phyloP scores from a whole-genome alignment of 2,888 invertebrate species.

The Nomada hirtipes region DNA sequence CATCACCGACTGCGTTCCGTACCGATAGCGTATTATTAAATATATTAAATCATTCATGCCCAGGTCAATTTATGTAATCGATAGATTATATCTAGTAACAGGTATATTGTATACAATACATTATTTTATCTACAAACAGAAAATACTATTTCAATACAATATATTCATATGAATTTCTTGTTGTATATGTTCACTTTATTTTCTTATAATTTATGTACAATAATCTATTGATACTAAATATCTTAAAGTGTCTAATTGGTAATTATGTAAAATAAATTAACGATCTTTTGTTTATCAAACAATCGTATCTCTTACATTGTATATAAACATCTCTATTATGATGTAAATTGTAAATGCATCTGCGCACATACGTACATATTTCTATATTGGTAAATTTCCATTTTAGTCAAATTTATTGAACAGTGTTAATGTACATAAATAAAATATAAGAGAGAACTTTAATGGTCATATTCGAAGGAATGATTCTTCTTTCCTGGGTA shows the following conservation, averaged over 20 bases:
- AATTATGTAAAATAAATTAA: too few relatives aligned
- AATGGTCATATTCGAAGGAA: conserved; percentile 20
- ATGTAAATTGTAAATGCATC: too few relatives aligned
- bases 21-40: not conserved
- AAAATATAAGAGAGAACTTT: conserved; percentile 9
- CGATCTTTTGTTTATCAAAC: too few relatives aligned
- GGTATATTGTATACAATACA: conserved; percentile 9
- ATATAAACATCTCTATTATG: too few relatives aligned
- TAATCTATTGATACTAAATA: not conserved
- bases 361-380: too few relatives aligned
- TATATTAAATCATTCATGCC: not conserved
- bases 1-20: conserved; percentile 1
- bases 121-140: conserved; percentile 9
- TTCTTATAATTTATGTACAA: conserved; percentile 10
- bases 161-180: conserved; percentile 11
- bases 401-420: conserved; percentile 8
- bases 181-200: conserved; percentile 10
- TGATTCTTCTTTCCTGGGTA: conserved; percentile 52
- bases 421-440: conserved; percentile 21
- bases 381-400: not conserved
- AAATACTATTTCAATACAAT: conserved; percentile 17
- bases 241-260: too few relatives aligned
- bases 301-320: too few relatives aligned
- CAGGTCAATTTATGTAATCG: conserved; percentile 12
- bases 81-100: not conserved